Evolutionary conservation across 2,797 vertebrate species (phyloP).

Genomic region (Sebastiscus albofasciatus): DNA sequence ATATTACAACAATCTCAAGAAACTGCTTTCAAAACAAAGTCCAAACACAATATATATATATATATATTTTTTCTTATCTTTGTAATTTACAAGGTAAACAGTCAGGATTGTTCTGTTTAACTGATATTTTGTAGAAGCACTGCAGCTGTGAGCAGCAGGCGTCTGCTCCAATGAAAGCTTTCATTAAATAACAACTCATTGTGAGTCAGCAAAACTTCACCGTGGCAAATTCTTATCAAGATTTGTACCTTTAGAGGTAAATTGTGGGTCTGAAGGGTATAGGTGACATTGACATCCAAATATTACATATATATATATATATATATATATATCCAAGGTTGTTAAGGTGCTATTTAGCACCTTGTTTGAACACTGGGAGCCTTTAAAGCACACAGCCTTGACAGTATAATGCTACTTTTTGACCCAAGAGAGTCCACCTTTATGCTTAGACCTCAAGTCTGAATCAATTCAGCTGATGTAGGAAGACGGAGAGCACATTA

Average conservation of each 20-base stretch:
- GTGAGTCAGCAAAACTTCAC: slow-evolving; percentile 46
- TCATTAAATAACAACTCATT: slow-evolving; percentile 18
- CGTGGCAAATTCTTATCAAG: slow-evolving; percentile 21
- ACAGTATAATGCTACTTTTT: slow-evolving; percentile 36
- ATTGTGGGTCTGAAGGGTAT: slow-evolving; percentile 18
- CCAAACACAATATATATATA: background rate
- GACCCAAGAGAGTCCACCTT: slow-evolving; percentile 28
- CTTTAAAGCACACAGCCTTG: slow-evolving; percentile 22
- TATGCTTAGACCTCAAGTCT: slow-evolving; percentile 46
- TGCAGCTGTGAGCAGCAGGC: background rate
- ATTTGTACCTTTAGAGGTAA: slow-evolving; percentile 17
- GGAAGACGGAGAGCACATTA: slow-evolving; percentile 33
- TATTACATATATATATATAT: slow-evolving; percentile 20
- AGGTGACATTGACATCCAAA: slow-evolving; percentile 20
- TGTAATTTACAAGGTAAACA: background rate
- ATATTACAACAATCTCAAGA: background rate
- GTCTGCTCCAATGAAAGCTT: slow-evolving; percentile 1
- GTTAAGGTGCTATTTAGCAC: slow-evolving; percentile 24
- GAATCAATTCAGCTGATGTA: slow-evolving; percentile 46
- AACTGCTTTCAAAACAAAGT: background rate
- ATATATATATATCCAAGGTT: slow-evolving; percentile 21
- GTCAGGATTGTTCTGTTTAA: background rate
- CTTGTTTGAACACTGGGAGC: slow-evolving; percentile 9
- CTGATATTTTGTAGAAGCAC: background rate
- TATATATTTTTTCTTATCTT: background rate